phyloP scores from a whole-genome alignment of 2,888 invertebrate species.

The Agonopterix arenella region DNA sequence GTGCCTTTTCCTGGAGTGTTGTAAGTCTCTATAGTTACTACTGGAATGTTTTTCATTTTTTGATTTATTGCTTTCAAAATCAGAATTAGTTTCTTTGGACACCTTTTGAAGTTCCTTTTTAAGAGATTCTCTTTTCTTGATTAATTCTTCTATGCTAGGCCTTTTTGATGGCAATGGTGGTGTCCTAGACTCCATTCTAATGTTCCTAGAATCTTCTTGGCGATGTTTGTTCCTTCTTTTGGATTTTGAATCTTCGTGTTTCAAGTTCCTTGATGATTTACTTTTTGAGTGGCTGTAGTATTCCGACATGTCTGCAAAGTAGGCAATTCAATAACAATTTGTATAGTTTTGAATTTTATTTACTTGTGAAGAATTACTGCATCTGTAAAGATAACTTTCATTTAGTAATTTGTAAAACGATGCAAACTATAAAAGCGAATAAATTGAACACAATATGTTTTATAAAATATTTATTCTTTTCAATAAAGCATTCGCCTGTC shows the following conservation, averaged over 20 bases:
- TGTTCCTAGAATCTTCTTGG: slow-evolving; percentile 22
- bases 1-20: slow-evolving; percentile 16
- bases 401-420: slow-evolving; percentile 2
- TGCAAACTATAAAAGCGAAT: slow-evolving; percentile 2
- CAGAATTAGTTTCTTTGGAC: slow-evolving; percentile 25
- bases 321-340: slow-evolving; percentile 3
- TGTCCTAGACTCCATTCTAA: slow-evolving; percentile 44
- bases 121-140: slow-evolving; percentile 50
- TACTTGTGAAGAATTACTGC: slow-evolving; percentile 7
- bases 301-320: slow-evolving; percentile 35
- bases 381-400: slow-evolving; percentile 49
- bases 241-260: slow-evolving; percentile 28
- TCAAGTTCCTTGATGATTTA: slow-evolving; percentile 34
- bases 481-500: slow-evolving; percentile 19
- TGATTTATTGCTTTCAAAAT: slow-evolving; percentile 16
- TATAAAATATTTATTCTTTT: slow-evolving; percentile 6
- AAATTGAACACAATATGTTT: too few relatives aligned
- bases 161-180: slow-evolving; percentile 50
- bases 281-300: slow-evolving; percentile 31
- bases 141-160: slow-evolving; percentile 49
- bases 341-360: slow-evolving; percentile 5
- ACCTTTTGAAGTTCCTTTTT: slow-evolving; percentile 50
- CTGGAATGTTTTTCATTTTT: slow-evolving; percentile 30
- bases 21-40: slow-evolving; percentile 1
- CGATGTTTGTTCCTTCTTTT: slow-evolving; percentile 29